Conservation (phyloP, 2,113 vertebrate genomes). For the Mus pahari region DNA sequence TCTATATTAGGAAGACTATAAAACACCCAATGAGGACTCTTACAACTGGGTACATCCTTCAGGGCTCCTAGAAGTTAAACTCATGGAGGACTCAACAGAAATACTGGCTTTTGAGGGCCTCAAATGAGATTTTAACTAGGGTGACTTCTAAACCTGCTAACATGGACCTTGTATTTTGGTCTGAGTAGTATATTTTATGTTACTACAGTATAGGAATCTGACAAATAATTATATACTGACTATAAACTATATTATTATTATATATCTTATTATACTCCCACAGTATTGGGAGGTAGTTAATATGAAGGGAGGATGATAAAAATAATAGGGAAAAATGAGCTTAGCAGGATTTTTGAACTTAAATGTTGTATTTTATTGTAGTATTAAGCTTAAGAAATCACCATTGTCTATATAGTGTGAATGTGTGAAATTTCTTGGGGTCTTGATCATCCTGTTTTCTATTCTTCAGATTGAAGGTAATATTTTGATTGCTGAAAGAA, state of each 20-base stretch:
- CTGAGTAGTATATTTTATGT: neutral
- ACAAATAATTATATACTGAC: neutral
- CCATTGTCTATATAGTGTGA: neutral
- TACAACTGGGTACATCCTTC: neutral
- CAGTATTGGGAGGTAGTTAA: slow-evolving; percentile 2
- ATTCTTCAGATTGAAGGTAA: slow-evolving; percentile 79
- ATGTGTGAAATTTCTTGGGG: neutral
- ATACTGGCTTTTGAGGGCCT: neutral
- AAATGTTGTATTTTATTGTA: neutral
- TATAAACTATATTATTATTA: neutral
- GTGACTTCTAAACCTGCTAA: neutral
- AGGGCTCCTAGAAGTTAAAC: neutral
- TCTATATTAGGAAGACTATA: slow-evolving; percentile 24
- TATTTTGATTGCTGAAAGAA: slow-evolving; percentile 83
- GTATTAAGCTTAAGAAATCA: slow-evolving; percentile 49
- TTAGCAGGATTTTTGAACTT: slow-evolving; percentile 48
- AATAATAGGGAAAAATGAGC: slow-evolving; percentile 10
- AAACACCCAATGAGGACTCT: neutral
- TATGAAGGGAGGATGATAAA: neutral
- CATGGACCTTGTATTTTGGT: neutral
- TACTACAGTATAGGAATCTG: neutral
- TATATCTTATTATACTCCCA: neutral
- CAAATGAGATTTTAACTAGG: neutral
- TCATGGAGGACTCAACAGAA: neutral
- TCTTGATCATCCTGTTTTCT: slow-evolving; percentile 56